These are phyloP conservation scores for Hirtodrosophila histrioides DNA, from an alignment of 2,888 invertebrate species.

Conservation along the genomic window DNA sequence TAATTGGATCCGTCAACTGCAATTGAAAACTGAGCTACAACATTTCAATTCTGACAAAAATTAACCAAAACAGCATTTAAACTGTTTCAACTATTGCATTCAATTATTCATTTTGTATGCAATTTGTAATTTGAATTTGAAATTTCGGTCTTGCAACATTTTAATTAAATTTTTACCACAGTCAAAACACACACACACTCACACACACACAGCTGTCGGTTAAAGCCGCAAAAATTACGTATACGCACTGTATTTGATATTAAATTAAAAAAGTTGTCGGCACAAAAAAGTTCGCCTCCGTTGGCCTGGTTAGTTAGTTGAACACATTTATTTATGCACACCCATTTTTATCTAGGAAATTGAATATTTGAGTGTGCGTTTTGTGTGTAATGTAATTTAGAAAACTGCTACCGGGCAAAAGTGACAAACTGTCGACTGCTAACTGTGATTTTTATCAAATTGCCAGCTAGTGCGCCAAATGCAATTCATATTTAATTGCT, in stretches of 20 bases:
- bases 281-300: constrained; percentile 48
- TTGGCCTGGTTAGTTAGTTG: constrained; percentile 54
- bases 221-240: constrained; percentile 73
- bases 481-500: constrained; percentile 42
- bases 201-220: constrained; percentile 35
- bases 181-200: constrained; percentile 21
- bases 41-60: constrained; percentile 44
- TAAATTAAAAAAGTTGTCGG: constrained; percentile 70
- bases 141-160: constrained; percentile 65
- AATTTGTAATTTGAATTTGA: constrained; percentile 61
- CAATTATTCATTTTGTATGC: constrained; percentile 73
- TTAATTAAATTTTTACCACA: constrained; percentile 71
- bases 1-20: constrained; percentile 8
- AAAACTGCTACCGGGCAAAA: constrained; percentile 27
- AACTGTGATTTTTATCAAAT: constrained; percentile 32
- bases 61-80: constrained; percentile 49
- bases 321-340: constrained; percentile 30
- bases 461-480: constrained; percentile 19
- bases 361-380: constrained; percentile 38
- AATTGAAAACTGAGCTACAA: constrained; percentile 18
- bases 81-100: constrained; percentile 56
- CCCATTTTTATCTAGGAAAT: constrained; percentile 27
- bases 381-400: constrained; percentile 34
- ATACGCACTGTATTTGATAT: constrained; percentile 67
- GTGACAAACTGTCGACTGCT: constrained; percentile 28